A percentile compares a stretch with the other conserved stretches of the same genome.
phyloP scores from a whole-genome alignment of 2,113 vertebrate genomes.

The Saimiri boliviensis region DNA sequence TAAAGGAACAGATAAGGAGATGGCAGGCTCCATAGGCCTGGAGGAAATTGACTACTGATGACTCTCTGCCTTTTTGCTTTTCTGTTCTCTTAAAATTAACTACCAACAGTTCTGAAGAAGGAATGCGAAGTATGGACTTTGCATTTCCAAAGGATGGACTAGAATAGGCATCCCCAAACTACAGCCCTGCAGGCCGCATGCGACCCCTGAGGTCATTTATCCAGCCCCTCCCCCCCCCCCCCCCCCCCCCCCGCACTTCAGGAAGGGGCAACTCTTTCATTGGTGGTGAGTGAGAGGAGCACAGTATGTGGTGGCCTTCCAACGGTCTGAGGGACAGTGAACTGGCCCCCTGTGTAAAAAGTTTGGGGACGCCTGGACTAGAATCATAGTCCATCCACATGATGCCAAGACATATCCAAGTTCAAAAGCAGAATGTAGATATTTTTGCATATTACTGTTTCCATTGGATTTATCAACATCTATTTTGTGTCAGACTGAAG shows the following conservation, averaged over 20 bases:
- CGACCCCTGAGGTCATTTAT: no score
- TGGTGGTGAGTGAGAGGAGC: no score
- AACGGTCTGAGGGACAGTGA: no score
- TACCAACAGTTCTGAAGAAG: conserved; percentile 15
- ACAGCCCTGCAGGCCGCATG: no score
- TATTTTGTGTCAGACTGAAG: not conserved
- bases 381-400: not conserved
- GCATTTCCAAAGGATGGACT: not conserved
- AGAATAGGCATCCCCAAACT: no score
- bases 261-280: no score
- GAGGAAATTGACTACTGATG: not conserved
- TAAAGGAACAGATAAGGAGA: not conserved
- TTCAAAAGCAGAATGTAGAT: not conserved
- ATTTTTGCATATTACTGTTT: conserved; percentile 19
- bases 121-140: not conserved
- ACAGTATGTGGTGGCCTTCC: no score
- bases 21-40: not conserved
- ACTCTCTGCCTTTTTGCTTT: not conserved
- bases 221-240: no score
- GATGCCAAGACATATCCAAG: not conserved
- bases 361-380: no score
- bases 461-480: not conserved
- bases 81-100: not conserved
- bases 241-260: no score
- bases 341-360: no score